Evolutionary conservation across 2,888 invertebrate species (phyloP), one percentile per base, ranked within the genome.

Genomic region (Microdon myrmicae): DNA sequence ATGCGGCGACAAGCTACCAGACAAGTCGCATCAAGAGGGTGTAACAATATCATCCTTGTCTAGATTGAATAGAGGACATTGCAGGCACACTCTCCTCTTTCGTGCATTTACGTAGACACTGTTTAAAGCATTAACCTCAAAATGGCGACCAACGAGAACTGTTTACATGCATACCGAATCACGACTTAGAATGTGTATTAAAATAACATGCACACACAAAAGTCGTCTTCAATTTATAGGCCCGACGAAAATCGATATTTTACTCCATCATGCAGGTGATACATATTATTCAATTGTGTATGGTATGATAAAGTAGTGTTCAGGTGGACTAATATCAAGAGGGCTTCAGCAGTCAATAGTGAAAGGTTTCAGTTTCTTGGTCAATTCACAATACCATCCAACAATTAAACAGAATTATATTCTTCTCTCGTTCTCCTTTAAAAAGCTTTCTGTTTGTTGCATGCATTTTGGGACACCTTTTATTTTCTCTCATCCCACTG

Each of bases 91-190:
- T 61, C 61, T 67, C 53, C 67, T 67, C 67, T 54, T 61, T 56
- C 61, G 41, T 64, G 51, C 67, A 58, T 61, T 58, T 34, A 23
- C 59, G 44, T 59, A 34, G 47, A 53, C 59, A 66, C 66, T 59
- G 64, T 59, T 59, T 67, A 67, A 64, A 60, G 68, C 54, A 68
- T 64, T 68, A 68, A 68, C 67, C 67, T 68, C 68, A 68, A 68
- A 68, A 68, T 68, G 68, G 68, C 68, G 67, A 67, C 68, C 37
- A 66, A 45, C 43, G 48, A 60, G 54, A 49, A 55, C 48, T 54
- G 54, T 51, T 54, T n/a, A n/a, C n/a, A n/a, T 54, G 60, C 54
- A 58, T 54, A 64, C 58, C 58, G 41, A 56, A 64, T 58, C 64
- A 51, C n/a, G n/a, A n/a, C 58, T 64, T 58, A 64, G 47, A n/a